Conservation (phyloP, 2,888 invertebrate genomes). For the Drosophila vallismaia region DNA sequence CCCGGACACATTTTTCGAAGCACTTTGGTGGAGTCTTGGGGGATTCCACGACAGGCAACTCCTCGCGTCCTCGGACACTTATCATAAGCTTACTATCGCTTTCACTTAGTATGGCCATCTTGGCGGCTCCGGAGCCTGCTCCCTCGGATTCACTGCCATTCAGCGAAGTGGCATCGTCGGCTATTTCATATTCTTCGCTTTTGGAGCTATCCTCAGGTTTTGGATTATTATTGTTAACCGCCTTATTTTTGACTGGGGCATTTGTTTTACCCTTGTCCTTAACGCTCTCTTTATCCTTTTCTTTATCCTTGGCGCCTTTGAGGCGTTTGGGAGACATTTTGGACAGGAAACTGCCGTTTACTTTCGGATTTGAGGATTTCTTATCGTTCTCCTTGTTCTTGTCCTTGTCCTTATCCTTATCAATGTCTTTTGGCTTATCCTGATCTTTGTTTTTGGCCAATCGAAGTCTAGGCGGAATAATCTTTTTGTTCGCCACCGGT, state of each 20-base stretch:
- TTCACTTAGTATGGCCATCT: slow-evolving; percentile 85
- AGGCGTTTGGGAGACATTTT: slow-evolving; percentile 77
- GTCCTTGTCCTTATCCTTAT: slow-evolving; percentile 60
- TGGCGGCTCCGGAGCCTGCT: slow-evolving; percentile 74
- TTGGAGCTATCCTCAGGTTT: slow-evolving; percentile 40
- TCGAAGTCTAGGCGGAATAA: slow-evolving; percentile 48
- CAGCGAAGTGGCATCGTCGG: slow-evolving; percentile 85
- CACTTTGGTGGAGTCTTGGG: slow-evolving; percentile 46
- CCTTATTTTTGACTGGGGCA: slow-evolving; percentile 21
- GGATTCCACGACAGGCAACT: slow-evolving; percentile 86
- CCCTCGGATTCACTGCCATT: slow-evolving; percentile 78
- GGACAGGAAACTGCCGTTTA: slow-evolving; percentile 60
- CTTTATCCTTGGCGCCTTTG: slow-evolving; percentile 46
- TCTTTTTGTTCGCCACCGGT: slow-evolving; percentile 47
- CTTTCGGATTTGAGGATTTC: slow-evolving; percentile 64
- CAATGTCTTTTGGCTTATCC: slow-evolving; percentile 59
- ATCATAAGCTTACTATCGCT: slow-evolving; percentile 84
- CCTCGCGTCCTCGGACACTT: slow-evolving; percentile 89
- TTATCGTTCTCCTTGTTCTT: slow-evolving; percentile 62
- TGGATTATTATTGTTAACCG: slow-evolving; percentile 51
- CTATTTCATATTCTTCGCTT: slow-evolving; percentile 85
- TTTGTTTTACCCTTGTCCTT: slow-evolving; percentile 42
- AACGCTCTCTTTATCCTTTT: slow-evolving; percentile 50
- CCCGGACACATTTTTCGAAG: slow-evolving; percentile 79
- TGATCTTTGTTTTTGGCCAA: slow-evolving; percentile 56